Base-by-base conservation (phyloP, 2,888 invertebrate species). In the Hymenopus coronatus region DNA sequence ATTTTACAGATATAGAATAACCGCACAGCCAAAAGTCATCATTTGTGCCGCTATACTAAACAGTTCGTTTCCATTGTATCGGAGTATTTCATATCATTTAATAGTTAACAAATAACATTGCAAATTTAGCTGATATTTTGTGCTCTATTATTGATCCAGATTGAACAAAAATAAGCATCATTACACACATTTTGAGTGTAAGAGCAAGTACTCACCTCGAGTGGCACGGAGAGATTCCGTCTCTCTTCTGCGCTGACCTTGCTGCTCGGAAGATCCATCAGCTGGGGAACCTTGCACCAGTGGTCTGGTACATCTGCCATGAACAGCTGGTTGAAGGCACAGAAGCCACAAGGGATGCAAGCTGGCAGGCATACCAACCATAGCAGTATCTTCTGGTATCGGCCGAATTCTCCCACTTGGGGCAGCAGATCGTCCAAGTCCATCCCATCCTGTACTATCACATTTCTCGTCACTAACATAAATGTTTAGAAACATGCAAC, bases 241-340 rank as follows among this genome's bases (percentile, higher is more conserved):
- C 96, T 94, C 92, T 95, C 94, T 88, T 95, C 94, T 90, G 93
- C 92, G 30, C 87, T 40, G 15, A 82, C 82, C 20, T 70, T 70
- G 54, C 54, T 70, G 6, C 87, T 82, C 8, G 95, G 94, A 87
- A 96, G 92, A 91, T 91, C 85, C 91, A 93, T 92, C 89, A 98
- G 93, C 91, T 96, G 95, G 0, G 97, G 96, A 33, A 97, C 95
- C 12, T 90, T 88, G 92, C 98, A 98, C 97, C 98, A 98, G 93
- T 98, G 97, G 84, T 96, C 96, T 0, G 98, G 98, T 81, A 96
- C 95, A 91, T 97, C 97, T 7, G 98, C 96, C 97, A 98, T 98
- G 93, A 98, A 98, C 82, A 98, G 95, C 93, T 98, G 98, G 94
- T 98, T 98, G 93, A 98, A 98, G 7, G 98, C 98, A 93, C 97